These are phyloP conservation scores for Tetranychus cinnabarinus DNA, from an alignment of 1,140 invertebrate genomes.

Conservation along the genomic window DNA sequence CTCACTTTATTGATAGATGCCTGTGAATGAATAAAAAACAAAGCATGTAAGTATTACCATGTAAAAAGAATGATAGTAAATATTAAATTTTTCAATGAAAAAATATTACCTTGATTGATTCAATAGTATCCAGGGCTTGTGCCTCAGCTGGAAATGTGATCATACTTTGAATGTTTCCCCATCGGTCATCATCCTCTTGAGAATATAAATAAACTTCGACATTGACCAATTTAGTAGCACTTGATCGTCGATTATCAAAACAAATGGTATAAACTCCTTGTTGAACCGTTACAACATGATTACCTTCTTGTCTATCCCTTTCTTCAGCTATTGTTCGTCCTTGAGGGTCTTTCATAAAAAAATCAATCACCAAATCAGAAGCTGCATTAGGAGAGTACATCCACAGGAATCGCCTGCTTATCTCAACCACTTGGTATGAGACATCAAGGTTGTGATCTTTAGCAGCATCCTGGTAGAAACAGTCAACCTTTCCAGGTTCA, in stretches of 20 bases:
- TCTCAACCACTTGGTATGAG: constrained; percentile 38
- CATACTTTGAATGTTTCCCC: constrained; percentile 9
- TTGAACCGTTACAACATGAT: constrained; percentile 15
- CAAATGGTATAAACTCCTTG: constrained; percentile 51
- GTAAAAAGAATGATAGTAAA: constrained; percentile 3
- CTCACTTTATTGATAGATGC: constrained; percentile 31
- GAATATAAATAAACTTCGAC: constrained; percentile 45
- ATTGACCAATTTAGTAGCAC: constrained; percentile 49
- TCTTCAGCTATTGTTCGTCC: background rate
- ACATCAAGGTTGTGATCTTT: constrained; percentile 36
- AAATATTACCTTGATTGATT: constrained; percentile 12
- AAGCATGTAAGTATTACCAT: background rate
- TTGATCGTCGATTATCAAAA: constrained; percentile 56
- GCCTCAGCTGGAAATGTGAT: constrained; percentile 10
- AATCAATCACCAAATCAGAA: constrained; percentile 5
- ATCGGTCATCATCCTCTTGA: constrained; percentile 28
- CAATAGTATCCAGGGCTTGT: constrained; percentile 10
- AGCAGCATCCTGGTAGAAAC: constrained; percentile 37
- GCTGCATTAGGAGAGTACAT: background rate
- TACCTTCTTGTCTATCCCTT: background rate
- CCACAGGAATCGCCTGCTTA: background rate
- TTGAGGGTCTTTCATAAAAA: constrained; percentile 13
- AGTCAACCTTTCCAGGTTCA: constrained; percentile 37
- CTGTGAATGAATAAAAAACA: constrained; percentile 17
- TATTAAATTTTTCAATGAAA: background rate